Percentiles rank a stretch among this genome's conserved stretches.
Conservation (phyloP, 2,888 invertebrate species). For the Tachystola acroxantha region DNA sequence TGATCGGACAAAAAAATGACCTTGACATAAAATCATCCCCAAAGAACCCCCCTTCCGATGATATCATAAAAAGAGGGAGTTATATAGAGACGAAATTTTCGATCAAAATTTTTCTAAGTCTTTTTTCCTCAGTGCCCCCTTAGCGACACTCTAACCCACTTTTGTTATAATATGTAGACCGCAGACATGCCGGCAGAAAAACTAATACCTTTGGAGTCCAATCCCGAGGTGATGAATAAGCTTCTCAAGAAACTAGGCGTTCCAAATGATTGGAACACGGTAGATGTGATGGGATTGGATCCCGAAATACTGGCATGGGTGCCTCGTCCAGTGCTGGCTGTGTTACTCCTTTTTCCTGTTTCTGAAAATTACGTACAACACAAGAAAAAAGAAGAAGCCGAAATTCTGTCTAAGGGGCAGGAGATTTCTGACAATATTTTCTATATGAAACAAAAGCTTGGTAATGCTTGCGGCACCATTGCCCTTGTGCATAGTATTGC, state of each 20-base stretch:
- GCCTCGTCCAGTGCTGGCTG: constrained; percentile 90
- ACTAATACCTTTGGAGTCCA: constrained; percentile 76
- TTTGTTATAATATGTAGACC: too few relatives aligned
- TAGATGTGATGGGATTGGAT: constrained; percentile 96
- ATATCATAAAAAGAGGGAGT: too few relatives aligned
- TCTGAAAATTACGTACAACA: constrained; percentile 86
- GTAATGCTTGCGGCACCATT: constrained; percentile 98
- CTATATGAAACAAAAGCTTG: constrained; percentile 93
- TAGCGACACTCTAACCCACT: too few relatives aligned
- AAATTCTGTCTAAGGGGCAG: constrained; percentile 81
- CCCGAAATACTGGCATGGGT: constrained; percentile 91
- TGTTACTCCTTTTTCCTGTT: constrained; percentile 93
- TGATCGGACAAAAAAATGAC: too few relatives aligned
- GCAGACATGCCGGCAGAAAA: constrained; percentile 58
- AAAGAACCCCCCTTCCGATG: too few relatives aligned
- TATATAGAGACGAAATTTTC: too few relatives aligned
- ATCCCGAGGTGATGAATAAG: constrained; percentile 83
- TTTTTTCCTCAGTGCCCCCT: too few relatives aligned
- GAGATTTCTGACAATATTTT: constrained; percentile 83
- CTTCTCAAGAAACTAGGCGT: constrained; percentile 91
- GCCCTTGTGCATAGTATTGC: constrained; percentile 96
- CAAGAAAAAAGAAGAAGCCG: constrained; percentile 82
- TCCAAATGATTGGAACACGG: constrained; percentile 86
- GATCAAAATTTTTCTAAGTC: too few relatives aligned
- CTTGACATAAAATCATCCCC: too few relatives aligned